A percentile compares a stretch with the other conserved stretches of the same genome.
These are phyloP conservation scores for Montifringilla adamsi DNA, from an alignment of 2,113 vertebrate species.

Conservation along the genomic window DNA sequence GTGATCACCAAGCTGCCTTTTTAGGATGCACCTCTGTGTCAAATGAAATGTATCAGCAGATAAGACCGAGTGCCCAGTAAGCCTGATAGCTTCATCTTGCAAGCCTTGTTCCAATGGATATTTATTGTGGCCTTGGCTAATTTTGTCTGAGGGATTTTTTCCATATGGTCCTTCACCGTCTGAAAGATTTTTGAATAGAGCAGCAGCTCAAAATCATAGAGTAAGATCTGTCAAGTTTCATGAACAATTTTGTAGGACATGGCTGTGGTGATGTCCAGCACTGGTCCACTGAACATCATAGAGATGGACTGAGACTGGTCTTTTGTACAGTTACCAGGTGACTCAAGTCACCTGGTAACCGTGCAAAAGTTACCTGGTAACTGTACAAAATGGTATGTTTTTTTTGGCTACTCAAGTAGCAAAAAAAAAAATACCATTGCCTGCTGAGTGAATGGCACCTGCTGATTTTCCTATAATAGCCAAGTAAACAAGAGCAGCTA, in stretches of 20 bases:
- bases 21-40: neutral
- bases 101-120: neutral
- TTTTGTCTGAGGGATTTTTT: neutral
- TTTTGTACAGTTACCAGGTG: neutral
- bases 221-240: neutral
- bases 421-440: neutral
- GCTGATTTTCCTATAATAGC: neutral
- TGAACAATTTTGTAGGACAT: neutral
- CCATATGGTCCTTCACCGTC: neutral
- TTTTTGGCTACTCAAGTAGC: too few species aligned
- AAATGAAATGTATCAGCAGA: too few species aligned
- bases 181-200: neutral
- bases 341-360: neutral
- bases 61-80: neutral
- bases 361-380: too few species aligned
- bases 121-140: neutral
- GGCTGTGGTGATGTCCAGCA: neutral
- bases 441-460: neutral
- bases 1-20: neutral
- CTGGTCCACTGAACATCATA: neutral
- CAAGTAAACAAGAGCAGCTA: neutral
- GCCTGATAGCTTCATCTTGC: neutral
- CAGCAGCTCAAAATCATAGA: neutral
- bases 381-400: too few species aligned
- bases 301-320: neutral